Evolutionary conservation across 2,888 invertebrate species (phyloP).

Genomic region (Perdita meconis): DNA sequence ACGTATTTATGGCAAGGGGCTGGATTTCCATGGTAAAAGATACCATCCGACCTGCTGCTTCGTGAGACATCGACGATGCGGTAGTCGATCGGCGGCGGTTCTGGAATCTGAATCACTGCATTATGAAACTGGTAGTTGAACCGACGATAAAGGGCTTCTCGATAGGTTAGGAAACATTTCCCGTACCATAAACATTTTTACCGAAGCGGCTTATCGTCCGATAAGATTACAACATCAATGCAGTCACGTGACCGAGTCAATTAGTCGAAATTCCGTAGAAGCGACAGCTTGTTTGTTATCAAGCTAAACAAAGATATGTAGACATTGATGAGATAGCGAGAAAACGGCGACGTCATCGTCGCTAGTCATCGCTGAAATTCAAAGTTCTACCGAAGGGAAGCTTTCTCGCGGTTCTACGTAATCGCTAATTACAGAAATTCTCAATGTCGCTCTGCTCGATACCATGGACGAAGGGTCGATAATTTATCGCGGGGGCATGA

Average conservation of each 20-base stretch:
- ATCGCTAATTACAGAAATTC: constrained; percentile 21
- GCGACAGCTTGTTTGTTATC: background rate
- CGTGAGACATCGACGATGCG: constrained; percentile 42
- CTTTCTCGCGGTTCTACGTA: background rate
- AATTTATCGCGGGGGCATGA: background rate
- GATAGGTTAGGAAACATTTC: background rate
- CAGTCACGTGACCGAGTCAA: background rate
- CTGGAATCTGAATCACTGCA: constrained; percentile 54
- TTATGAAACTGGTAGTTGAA: no score
- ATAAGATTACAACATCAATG: background rate
- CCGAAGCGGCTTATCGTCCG: background rate
- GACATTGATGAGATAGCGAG: background rate
- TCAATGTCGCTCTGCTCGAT: background rate
- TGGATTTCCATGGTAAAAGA: constrained; percentile 45
- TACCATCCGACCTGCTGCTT: constrained; percentile 33
- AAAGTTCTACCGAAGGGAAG: no score
- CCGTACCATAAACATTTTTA: constrained; percentile 51
- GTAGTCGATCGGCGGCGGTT: constrained; percentile 56
- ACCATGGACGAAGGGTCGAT: constrained; percentile 10
- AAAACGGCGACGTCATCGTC: background rate
- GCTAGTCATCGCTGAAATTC: background rate
- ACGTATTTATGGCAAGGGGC: constrained; percentile 47
- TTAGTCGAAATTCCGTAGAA: background rate
- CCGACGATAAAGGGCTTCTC: background rate
- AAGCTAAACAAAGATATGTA: background rate